Evolutionary conservation across 64 coral and sea anemone species (phyloP).

Genomic region (Catalaphyllia jardinei): DNA sequence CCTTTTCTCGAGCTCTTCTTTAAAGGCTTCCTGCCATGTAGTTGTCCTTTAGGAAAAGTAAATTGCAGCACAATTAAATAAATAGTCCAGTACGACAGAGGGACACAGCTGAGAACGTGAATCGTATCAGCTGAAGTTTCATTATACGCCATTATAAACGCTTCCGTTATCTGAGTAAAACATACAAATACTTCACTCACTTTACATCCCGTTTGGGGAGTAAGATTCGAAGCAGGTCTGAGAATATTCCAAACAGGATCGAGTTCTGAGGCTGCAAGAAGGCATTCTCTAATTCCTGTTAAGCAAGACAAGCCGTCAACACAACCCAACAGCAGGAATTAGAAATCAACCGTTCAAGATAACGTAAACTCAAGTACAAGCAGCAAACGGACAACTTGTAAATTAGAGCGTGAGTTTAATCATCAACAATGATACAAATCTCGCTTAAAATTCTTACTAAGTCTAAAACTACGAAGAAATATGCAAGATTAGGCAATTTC

Average conservation of each 20-base stretch:
- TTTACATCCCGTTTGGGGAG: constrained; percentile 71
- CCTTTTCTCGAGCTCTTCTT: constrained; percentile 67
- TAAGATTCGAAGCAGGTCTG: constrained; percentile 62
- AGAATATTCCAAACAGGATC: constrained; percentile 80
- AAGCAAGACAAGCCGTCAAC: constrained; percentile 63
- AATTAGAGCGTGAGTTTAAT: constrained; percentile 18
- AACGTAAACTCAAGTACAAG: background rate
- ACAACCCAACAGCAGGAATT: constrained; percentile 62
- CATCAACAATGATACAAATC: constrained; percentile 17
- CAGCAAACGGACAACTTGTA: constrained; percentile 43
- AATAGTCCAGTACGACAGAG: constrained; percentile 19
- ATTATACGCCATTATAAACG: constrained; percentile 38
- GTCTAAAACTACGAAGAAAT: background rate
- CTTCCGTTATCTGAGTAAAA: constrained; percentile 40
- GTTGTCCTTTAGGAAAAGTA: constrained; percentile 42
- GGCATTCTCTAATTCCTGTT: constrained; percentile 87
- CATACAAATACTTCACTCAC: constrained; percentile 73
- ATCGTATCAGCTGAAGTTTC: constrained; percentile 17
- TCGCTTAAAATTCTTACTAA: background rate
- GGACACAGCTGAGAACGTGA: constrained; percentile 3
- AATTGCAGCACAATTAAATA: constrained; percentile 31
- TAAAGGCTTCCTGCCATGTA: constrained; percentile 76
- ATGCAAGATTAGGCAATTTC: background rate
- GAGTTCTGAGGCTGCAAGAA: constrained; percentile 74
- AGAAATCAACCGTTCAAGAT: constrained; percentile 43